Conservation (phyloP, 2,113 vertebrate species). For the Aegithalos caudatus region DNA sequence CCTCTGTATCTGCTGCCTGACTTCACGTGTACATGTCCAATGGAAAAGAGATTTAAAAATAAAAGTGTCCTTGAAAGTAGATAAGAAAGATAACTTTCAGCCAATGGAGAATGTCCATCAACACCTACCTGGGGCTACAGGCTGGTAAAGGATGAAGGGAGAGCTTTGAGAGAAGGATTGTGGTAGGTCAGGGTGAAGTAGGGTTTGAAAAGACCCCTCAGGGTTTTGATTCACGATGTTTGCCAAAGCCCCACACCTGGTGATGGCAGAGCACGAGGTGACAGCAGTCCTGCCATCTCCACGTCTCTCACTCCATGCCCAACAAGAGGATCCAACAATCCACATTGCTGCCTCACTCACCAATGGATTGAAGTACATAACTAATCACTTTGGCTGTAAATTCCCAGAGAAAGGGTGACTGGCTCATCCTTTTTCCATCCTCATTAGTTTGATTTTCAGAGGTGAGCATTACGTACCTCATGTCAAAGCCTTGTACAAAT, state of each 20-base stretch:
- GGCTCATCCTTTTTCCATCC: neutral
- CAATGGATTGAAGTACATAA: neutral
- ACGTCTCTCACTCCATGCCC: accelerated
- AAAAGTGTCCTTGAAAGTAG: slow-evolving; percentile 9
- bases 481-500: neutral
- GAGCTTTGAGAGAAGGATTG: neutral
- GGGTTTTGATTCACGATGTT: accelerated
- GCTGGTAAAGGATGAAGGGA: neutral
- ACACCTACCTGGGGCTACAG: neutral
- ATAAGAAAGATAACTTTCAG: neutral
- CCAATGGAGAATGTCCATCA: neutral
- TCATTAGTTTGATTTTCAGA: neutral
- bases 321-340: neutral
- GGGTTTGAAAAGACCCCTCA: neutral
- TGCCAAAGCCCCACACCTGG: neutral
- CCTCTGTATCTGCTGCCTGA: neutral
- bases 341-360: accelerated
- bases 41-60: neutral
- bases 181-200: neutral
- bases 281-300: neutral
- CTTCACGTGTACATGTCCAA: neutral
- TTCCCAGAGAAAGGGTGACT: neutral
- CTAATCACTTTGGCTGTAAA: neutral
- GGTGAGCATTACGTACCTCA: neutral
- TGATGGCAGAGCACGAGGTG: neutral